Evolutionary conservation across 2,113 vertebrate species (phyloP), one percentile per base, ranked within the genome.

Genomic region (Antennarius striatus): DNA sequence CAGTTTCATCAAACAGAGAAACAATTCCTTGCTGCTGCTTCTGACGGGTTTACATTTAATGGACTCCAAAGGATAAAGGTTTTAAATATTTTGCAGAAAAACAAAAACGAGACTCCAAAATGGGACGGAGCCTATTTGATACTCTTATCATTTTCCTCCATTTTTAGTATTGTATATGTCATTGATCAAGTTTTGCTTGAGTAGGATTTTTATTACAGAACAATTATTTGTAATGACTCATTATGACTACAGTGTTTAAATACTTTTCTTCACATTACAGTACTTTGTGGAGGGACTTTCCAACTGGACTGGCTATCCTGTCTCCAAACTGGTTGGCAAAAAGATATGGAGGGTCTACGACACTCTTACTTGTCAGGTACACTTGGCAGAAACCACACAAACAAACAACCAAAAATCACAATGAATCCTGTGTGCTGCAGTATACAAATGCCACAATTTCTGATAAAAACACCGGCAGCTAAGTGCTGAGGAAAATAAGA

Each of bases 341-440:
- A 89, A 89, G 61, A 84, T 91, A 5, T 87, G 88, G 83, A 70
- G 64, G 10, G 76, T 92, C n/a, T 88, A 88, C 0, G 89, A 86
- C 76, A 84, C 90, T 0, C 69, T 88, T 0, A 84, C 68, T 65
- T 92, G 92, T 71, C 86, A 87, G 92, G 93, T 93, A 82, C 7
- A 10, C 6, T 5, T 43, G 1, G 3, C 11, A 43, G 3, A 11
- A 11, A 43, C 11, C 10, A 11, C 10, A 43, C 10, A 43, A 8
- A 11, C 22, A 11, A 11, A 43, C 11, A 5, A 43, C 3, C 6
- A 43, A 12, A 8, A 43, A 43, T 43, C 11, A 3, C 32, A 5
- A 36, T 4, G 32, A 36, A 36, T 3, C 32, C 32, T 11, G 42
- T 11, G 16, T 63, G 71, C 15, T 42, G 14, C 28, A 50, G 10